Base-by-base conservation (phyloP, 1,140 invertebrate genomes). In the Drosophila virilis region DNA sequence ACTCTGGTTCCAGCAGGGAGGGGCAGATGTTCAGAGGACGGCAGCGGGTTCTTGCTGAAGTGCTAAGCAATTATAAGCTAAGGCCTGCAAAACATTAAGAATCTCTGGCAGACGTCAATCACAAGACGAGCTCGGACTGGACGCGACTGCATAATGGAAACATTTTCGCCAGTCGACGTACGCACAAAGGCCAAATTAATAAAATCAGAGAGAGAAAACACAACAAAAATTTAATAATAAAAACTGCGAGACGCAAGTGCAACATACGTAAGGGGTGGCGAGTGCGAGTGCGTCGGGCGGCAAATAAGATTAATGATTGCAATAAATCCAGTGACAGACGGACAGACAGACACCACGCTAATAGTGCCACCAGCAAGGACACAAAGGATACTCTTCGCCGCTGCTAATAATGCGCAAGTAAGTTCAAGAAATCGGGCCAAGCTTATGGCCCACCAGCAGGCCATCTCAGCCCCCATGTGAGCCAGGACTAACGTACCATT, bases 301-400 rank as follows among this genome's bases (percentile, higher is more conserved):
- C 64, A 74, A 91, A 91, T 72, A 91, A 91, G 90, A 91, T 91
- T 91, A 91, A 91, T 91, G 90, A 85, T 91, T 91, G 90, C 90
- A 89, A 91, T 91, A 91, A 91, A 91, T 91, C 90, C 90, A 83
- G 80, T 74, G 86, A 83, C 86, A 89, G 80, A 74, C 77, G 73
- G 74, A 52, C 32, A 35, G 45, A 69, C 77, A 71, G 57, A 37
- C 50, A 50, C 50, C 50, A 74, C 80, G 76, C 84, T 88, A 89
- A 84, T 88, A 88, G 84, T 88, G 77, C 80, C 74, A 89, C 84
- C 84, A 89, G 80, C 84, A 84, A 89, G 80, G 84, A 90, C 84
- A 88, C 78, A 90, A 84, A 84, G 85, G 85, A 90, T 89, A 76
- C 69, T 58, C 40, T 59, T 38, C 54, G 70, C 71, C 55, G 74